Evolutionary conservation across 2,113 vertebrate species (phyloP).

Genomic region (Vombatus ursinus): DNA sequence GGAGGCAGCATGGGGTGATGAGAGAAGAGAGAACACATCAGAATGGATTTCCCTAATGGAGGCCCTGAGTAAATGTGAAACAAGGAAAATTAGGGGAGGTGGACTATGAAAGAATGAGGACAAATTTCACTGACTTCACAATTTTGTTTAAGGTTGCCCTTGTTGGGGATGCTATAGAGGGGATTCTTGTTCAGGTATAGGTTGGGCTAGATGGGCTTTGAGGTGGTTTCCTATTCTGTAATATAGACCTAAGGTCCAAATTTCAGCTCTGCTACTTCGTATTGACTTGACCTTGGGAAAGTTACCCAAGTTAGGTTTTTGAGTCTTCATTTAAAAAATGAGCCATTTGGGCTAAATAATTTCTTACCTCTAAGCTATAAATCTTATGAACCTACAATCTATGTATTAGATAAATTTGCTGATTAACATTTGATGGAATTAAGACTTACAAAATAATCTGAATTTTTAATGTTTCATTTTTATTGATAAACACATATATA

Average conservation of each 20-base stretch:
- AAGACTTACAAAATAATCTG: not conserved
- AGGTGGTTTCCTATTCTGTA: not conserved
- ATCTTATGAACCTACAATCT: not conserved
- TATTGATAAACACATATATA: too few relatives aligned
- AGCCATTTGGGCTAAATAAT: not conserved
- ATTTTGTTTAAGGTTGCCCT: not conserved
- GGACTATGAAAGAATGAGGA: not conserved
- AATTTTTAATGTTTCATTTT: slow-evolving; percentile 31
- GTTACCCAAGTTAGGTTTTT: not conserved
- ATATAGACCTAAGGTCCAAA: not conserved
- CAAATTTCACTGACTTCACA: not conserved
- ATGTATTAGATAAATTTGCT: not conserved
- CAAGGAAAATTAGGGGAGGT: not conserved
- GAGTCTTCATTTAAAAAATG: not conserved
- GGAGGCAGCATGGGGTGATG: not conserved
- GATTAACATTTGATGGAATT: not conserved
- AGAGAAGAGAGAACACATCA: not conserved
- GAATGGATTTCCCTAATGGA: not conserved
- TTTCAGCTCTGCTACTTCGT: not conserved
- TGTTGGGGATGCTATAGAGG: not conserved
- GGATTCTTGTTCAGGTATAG: not conserved
- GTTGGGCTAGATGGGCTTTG: not conserved
- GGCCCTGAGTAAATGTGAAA: not conserved
- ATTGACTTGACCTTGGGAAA: not conserved
- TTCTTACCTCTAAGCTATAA: not conserved